Evolutionary conservation across 2,113 vertebrate genomes (phyloP).

Genomic region (Polypterus bichir): DNA sequence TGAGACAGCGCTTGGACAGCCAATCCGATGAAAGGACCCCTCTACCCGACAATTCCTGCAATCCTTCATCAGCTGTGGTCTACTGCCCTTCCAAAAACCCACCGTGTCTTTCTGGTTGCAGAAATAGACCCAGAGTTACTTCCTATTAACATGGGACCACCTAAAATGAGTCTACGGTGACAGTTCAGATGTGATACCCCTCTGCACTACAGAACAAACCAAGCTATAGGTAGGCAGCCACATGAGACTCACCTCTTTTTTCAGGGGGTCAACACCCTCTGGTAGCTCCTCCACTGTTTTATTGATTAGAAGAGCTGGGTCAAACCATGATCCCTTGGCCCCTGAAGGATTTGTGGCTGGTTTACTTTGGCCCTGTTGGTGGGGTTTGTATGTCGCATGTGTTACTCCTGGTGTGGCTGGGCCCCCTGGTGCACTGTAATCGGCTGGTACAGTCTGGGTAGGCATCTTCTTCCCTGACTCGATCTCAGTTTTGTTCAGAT

Average conservation of each 20-base stretch:
- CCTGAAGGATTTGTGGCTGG: slow-evolving; percentile 11
- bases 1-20: no score
- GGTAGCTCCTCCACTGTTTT: slow-evolving; percentile 53
- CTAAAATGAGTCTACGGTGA: no score
- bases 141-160: no score
- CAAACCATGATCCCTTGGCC: slow-evolving; percentile 14
- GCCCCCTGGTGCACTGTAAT: slow-evolving; percentile 29
- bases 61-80: no score
- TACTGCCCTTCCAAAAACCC: no score
- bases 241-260: slow-evolving; percentile 54
- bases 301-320: slow-evolving; percentile 45
- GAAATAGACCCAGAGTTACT: no score
- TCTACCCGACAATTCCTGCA: no score
- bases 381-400: slow-evolving; percentile 20
- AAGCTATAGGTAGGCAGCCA: neutral
- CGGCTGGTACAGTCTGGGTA: slow-evolving; percentile 6
- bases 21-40: no score
- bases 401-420: neutral
- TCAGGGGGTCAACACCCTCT: slow-evolving; percentile 55
- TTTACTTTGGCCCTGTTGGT: slow-evolving; percentile 8
- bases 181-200: no score
- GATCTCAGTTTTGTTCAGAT: slow-evolving; percentile 48
- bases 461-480: slow-evolving; percentile 22
- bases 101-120: no score
- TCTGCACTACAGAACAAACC: no score